Conservation (phyloP, 2,113 vertebrate genomes). For the Laticauda colubrina region DNA sequence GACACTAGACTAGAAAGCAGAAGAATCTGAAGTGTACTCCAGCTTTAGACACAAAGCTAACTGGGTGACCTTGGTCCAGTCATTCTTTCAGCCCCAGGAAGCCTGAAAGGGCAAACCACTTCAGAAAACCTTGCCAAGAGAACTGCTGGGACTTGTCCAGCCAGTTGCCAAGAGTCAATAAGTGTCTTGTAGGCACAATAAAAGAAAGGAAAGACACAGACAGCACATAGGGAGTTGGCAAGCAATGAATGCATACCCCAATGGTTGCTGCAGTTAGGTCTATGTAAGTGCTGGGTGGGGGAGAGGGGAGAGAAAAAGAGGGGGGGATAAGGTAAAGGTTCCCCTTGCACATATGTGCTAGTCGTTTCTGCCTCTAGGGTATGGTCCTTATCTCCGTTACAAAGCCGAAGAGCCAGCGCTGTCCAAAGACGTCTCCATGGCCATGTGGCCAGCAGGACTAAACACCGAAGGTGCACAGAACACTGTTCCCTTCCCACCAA, state of each 20-base stretch:
- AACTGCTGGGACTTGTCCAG: neutral
- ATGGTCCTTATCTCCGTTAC: rapidly evolving
- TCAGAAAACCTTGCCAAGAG: neutral
- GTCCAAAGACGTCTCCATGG: too few species aligned
- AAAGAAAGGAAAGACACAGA: neutral
- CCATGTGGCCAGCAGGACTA: too few species aligned
- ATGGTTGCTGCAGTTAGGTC: too few species aligned
- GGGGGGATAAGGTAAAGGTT: too few species aligned
- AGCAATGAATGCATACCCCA: neutral
- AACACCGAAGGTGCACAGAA: too few species aligned
- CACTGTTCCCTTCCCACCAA: too few species aligned
- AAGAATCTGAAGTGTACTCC: neutral
- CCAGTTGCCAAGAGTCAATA: neutral
- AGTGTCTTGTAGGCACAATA: neutral
- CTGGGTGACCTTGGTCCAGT: neutral
- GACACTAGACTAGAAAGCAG: neutral
- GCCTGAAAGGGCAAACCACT: neutral
- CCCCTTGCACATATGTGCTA: too few species aligned
- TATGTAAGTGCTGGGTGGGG: neutral
- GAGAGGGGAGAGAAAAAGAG: too few species aligned
- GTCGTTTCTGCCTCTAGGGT: too few species aligned
- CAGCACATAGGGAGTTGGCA: neutral
- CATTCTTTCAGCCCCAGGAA: neutral
- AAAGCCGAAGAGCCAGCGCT: too few species aligned
- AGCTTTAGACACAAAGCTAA: neutral